These are phyloP conservation scores for Gymnoscopelus microlampas DNA, from an alignment of 2,797 vertebrate genomes.

Conservation along the genomic window DNA sequence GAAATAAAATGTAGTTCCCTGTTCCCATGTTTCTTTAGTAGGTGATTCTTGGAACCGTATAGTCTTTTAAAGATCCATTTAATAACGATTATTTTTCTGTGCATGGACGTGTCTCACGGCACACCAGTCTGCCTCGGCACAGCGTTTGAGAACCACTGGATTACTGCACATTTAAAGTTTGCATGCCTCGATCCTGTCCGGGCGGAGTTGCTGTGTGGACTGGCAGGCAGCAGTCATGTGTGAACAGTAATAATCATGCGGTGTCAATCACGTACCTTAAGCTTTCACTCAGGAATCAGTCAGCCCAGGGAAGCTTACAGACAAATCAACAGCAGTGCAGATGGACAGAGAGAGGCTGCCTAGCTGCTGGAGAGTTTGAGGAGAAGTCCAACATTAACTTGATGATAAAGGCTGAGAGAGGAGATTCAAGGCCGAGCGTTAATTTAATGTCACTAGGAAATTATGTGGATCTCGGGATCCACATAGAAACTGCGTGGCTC, in stretches of 20 bases:
- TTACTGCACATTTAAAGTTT: conserved; percentile 16
- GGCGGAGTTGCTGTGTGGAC: conserved; percentile 47
- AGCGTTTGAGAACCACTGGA: too few relatives aligned
- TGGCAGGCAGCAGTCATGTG: conserved; percentile 58
- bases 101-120: background rate
- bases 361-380: conserved; percentile 61
- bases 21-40: too few relatives aligned
- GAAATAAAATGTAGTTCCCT: too few relatives aligned
- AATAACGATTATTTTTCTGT: too few relatives aligned
- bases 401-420: conserved; percentile 6
- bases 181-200: conserved; percentile 25
- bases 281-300: conserved; percentile 71
- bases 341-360: conserved; percentile 59
- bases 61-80: too few relatives aligned
- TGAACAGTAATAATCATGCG: conserved; percentile 65
- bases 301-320: conserved; percentile 65
- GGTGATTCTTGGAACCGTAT: too few relatives aligned
- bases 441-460: too few relatives aligned
- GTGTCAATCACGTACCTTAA: conserved; percentile 72
- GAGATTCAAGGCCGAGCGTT: background rate
- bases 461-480: too few relatives aligned
- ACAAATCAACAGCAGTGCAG: conserved; percentile 70
- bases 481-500: too few relatives aligned
- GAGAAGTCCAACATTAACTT: conserved; percentile 48
- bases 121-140: background rate